These are phyloP conservation scores for Operophtera brumata DNA, from an alignment of 2,888 invertebrate genomes.

Conservation along the genomic window DNA sequence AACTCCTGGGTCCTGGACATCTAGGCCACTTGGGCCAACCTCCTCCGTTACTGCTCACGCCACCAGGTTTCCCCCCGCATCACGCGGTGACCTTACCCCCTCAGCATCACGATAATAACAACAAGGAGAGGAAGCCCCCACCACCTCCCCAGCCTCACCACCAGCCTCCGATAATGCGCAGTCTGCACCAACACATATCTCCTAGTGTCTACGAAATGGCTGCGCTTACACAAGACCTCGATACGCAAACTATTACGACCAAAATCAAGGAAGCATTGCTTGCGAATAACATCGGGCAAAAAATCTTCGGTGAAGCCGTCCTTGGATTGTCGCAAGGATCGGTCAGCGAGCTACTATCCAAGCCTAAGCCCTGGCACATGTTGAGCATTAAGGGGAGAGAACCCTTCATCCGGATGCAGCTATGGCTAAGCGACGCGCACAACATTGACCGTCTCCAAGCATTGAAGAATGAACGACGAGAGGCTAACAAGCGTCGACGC, in stretches of 20 bases:
- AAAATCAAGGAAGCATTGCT: slow-evolving; percentile 98
- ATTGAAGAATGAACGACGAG: slow-evolving; percentile 93
- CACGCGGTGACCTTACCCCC: slow-evolving; percentile 86
- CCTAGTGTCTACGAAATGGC: slow-evolving; percentile 99
- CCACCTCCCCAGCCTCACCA: slow-evolving; percentile 83
- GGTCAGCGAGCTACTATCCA: slow-evolving; percentile 97
- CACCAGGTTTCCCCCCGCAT: slow-evolving; percentile 88
- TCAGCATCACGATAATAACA: slow-evolving; percentile 81
- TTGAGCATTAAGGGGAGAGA: slow-evolving; percentile 98
- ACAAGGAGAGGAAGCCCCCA: slow-evolving; percentile 78
- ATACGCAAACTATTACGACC: slow-evolving; percentile 97
- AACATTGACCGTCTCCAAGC: slow-evolving; percentile 96
- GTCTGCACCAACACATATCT: slow-evolving; percentile 91
- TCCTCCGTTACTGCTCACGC: slow-evolving; percentile 85
- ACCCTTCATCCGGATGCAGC: slow-evolving; percentile 97
- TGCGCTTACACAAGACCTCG: slow-evolving; percentile 96
- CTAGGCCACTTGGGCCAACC: slow-evolving; percentile 77
- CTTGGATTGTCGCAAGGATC: slow-evolving; percentile 97
- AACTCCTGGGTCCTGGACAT: slow-evolving; percentile 80
- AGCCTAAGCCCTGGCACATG: slow-evolving; percentile 99
- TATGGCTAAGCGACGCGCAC: slow-evolving; percentile 97
- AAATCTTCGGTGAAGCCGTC: slow-evolving; percentile 99
- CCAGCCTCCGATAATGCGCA: slow-evolving; percentile 84
- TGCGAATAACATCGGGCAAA: slow-evolving; percentile 98
- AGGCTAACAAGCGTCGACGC: slow-evolving; percentile 93